Evolutionary conservation across 2,797 vertebrate genomes (phyloP), one percentile per base, ranked within the genome.

Genomic region (Notolepis coatsorum): DNA sequence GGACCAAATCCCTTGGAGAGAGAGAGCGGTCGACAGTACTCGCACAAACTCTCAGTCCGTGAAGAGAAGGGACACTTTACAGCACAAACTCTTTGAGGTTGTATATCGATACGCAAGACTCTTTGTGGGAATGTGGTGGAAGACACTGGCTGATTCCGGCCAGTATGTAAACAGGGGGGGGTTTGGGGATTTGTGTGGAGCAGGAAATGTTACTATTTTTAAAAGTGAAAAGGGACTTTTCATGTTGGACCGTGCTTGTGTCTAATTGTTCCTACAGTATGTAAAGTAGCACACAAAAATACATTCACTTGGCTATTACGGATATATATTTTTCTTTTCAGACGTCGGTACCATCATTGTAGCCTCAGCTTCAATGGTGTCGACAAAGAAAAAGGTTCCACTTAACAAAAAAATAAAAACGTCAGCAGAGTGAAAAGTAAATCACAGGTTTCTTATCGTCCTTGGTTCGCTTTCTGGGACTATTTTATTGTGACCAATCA

Each of bases 161-260:
- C 65, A 17, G 67, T 65, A 75, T 83, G 79, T 60, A 47, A 15
- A 7, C 43, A 31, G 35, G 37, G 37, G 31, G 57, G 65, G 17
- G 65, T 57, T 71, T 71, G 78, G 55, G 67, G 55, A 33, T 33
- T 74, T 35, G 12, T 78, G 71, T 13, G 37, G 62, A 58, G 38
- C 47, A 61, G 63, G 75, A 81, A 86, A 84, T 64, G 76, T 82
- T 82, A 63, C 75, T 80, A 85, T 90, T 91, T 91, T 88, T 88
- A 67, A 90, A 88, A 88, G 86, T 47, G 81, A 85, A 68, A 87
- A 72, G 79, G n/a, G 90, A 87, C 81, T 89, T 85, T 85, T 82
- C 77, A 84, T 91, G 88, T 89, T 70, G 86, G 86, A 82, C 84
- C 77, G 90, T 93, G 90, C 82, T 90, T 68, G 84, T 92, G 86